These are phyloP conservation scores for Crocidura indochinensis DNA, from an alignment of 2,797 vertebrate species.

Conservation along the genomic window DNA sequence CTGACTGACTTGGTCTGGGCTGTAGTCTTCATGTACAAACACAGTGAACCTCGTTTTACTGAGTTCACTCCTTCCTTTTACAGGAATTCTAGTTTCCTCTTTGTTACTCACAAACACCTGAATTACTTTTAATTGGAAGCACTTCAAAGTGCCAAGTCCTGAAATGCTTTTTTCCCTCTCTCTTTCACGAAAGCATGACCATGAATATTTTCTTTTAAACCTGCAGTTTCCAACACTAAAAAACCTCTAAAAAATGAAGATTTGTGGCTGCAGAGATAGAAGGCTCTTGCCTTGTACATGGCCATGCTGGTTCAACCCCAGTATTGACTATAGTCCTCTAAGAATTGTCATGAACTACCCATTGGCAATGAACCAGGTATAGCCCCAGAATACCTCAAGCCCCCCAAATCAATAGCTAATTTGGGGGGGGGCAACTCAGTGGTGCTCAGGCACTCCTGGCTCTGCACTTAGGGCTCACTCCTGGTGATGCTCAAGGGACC, in stretches of 20 bases:
- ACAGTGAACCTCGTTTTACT: background rate
- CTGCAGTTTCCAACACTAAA: background rate
- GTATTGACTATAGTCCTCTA: too few relatives aligned
- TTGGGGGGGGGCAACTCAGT: too few relatives aligned
- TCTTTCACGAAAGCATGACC: conserved; percentile 57
- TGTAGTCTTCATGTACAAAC: background rate
- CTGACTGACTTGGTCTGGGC: background rate
- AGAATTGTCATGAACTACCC: too few relatives aligned
- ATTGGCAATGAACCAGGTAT: too few relatives aligned
- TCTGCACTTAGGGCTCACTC: too few relatives aligned
- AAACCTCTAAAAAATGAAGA: conserved; percentile 25
- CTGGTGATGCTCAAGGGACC: too few relatives aligned
- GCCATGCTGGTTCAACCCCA: too few relatives aligned
- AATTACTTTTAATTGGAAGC: conserved; percentile 59
- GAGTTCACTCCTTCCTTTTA: conserved; percentile 42
- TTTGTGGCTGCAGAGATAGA: background rate
- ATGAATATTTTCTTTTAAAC: conserved; percentile 47
- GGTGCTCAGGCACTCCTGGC: too few relatives aligned
- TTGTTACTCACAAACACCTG: conserved; percentile 1
- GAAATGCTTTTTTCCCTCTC: conserved; percentile 40
- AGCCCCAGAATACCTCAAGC: too few relatives aligned
- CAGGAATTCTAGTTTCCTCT: conserved; percentile 66
- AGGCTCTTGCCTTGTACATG: too few relatives aligned
- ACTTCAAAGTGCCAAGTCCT: conserved; percentile 48
- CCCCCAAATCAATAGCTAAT: too few relatives aligned